phyloP scores from a whole-genome alignment of 2,888 invertebrate species.

The Octodonta nipae region DNA sequence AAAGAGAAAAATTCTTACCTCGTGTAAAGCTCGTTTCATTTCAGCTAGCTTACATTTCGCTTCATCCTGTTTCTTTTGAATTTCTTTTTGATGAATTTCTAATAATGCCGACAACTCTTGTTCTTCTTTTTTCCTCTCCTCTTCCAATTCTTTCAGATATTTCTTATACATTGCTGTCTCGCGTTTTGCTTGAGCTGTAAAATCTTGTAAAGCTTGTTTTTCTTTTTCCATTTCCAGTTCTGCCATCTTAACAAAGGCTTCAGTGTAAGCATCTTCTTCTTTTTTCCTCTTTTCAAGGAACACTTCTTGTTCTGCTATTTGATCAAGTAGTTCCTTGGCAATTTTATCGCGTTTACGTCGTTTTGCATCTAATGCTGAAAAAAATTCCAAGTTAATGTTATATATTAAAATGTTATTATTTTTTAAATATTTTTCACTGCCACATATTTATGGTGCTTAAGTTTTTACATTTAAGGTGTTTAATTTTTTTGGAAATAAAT shows the following conservation, averaged over 20 bases:
- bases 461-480: too few species aligned
- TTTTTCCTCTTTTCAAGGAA: slow-evolving; percentile 23
- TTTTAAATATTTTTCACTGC: too few species aligned
- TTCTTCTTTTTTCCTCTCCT: slow-evolving; percentile 27
- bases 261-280: slow-evolving; percentile 27
- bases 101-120: slow-evolving; percentile 22
- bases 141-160: slow-evolving; percentile 26
- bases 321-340: slow-evolving; percentile 25
- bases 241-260: slow-evolving; percentile 25
- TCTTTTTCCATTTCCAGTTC: slow-evolving; percentile 26
- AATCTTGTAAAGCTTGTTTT: slow-evolving; percentile 13
- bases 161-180: slow-evolving; percentile 28
- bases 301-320: slow-evolving; percentile 25
- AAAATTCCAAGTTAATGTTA: too few species aligned
- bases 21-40: slow-evolving; percentile 21
- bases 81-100: slow-evolving; percentile 20
- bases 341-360: slow-evolving; percentile 20
- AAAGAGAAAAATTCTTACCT: too few species aligned
- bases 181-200: slow-evolving; percentile 17
- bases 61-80: slow-evolving; percentile 27
- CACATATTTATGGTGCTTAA: too few species aligned
- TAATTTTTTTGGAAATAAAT: too few species aligned
- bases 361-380: slow-evolving; percentile 16
- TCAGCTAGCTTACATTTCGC: slow-evolving; percentile 25
- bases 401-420: too few species aligned